Conservation (phyloP, 2,797 vertebrate genomes). For the Parauchenoglanis punctatus region DNA sequence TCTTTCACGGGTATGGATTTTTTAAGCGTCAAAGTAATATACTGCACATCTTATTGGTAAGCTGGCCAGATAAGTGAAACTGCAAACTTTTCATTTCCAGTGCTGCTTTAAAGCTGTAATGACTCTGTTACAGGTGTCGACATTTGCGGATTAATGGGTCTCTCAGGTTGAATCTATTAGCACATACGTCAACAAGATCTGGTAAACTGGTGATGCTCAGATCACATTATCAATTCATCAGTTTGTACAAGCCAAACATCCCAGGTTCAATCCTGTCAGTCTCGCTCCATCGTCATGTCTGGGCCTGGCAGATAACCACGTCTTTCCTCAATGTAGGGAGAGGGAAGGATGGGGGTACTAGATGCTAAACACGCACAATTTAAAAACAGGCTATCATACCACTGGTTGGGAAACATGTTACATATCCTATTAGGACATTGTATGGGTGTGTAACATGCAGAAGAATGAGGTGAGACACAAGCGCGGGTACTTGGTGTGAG, state of each 20-base stretch:
- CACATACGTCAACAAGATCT: conserved; percentile 29
- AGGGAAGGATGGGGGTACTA: neutral
- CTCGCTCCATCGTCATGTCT: conserved; percentile 38
- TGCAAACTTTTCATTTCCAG: neutral
- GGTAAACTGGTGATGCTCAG: conserved; percentile 38
- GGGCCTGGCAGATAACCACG: conserved; percentile 44
- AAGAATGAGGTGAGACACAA: neutral
- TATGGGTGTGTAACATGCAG: neutral
- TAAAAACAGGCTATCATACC: neutral
- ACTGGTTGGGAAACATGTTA: neutral
- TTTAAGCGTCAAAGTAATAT: conserved; percentile 26
- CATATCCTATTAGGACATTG: neutral
- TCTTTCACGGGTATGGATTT: conserved; percentile 39
- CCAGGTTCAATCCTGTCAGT: conserved; percentile 47
- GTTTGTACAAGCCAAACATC: conserved; percentile 48
- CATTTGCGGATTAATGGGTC: conserved; percentile 17
- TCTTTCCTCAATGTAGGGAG: neutral
- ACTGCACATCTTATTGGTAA: conserved; percentile 18
- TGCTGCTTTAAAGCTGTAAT: conserved; percentile 12
- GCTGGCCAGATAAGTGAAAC: neutral
- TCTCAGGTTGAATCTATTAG: neutral
- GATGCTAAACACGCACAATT: neutral
- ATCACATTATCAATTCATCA: conserved; percentile 42
- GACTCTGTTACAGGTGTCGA: too few species aligned
- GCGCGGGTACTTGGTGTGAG: neutral